Conservation (phyloP, 2,113 vertebrate genomes). For the Caretta caretta region DNA sequence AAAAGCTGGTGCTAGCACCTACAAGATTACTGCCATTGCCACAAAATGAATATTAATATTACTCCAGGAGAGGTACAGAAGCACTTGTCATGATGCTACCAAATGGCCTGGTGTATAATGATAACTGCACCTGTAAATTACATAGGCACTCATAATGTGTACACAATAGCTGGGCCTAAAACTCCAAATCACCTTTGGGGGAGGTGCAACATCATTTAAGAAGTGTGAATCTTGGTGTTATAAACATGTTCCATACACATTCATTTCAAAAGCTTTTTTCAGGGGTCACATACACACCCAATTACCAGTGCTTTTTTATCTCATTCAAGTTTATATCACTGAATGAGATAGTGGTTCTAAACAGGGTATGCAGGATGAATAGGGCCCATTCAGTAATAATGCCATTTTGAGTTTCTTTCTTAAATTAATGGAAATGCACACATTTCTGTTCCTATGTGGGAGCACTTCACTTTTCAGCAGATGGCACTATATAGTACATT, state of each 20-base stretch:
- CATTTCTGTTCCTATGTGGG: slow-evolving; percentile 63
- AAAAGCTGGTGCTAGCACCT: not conserved
- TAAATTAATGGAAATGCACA: slow-evolving; percentile 50
- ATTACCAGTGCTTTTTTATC: not conserved
- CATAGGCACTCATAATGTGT: not conserved
- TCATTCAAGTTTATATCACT: slow-evolving; percentile 22
- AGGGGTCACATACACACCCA: slow-evolving; percentile 38
- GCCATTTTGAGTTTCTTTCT: not conserved
- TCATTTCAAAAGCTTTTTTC: slow-evolving; percentile 35
- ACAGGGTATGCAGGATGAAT: slow-evolving; percentile 19
- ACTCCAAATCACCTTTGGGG: not conserved
- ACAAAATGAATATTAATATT: not conserved
- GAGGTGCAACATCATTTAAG: not conserved
- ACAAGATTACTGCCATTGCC: not conserved
- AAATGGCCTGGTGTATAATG: not conserved
- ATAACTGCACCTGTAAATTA: not conserved
- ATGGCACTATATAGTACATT: slow-evolving; percentile 69
- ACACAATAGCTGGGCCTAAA: not conserved
- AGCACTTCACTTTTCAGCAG: slow-evolving; percentile 67
- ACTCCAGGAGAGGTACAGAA: not conserved
- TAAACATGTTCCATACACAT: slow-evolving; percentile 31
- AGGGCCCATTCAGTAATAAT: not conserved
- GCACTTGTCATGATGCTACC: not conserved
- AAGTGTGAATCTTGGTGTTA: slow-evolving; percentile 13
- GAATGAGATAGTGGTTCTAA: slow-evolving; percentile 46